Percentiles rank a stretch among this genome's conserved stretches.
These are phyloP conservation scores for Tanypteryx hageni DNA, from an alignment of 2,888 invertebrate genomes.

Conservation along the genomic window DNA sequence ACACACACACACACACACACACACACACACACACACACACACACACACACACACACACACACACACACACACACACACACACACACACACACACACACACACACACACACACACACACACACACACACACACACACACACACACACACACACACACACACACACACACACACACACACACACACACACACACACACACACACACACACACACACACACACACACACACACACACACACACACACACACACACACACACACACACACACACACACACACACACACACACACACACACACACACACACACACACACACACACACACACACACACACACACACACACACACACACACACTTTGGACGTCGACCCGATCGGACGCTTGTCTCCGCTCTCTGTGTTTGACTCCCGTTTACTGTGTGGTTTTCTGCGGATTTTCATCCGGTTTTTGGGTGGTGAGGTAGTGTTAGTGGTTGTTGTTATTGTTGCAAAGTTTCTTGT, in stretches of 20 bases:
- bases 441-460: too few species aligned
- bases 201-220: conserved; percentile 1
- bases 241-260: conserved; percentile 1
- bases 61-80: conserved; percentile 1
- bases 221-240: conserved; percentile 1
- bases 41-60: conserved; percentile 1
- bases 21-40: conserved; percentile 1
- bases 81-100: conserved; percentile 1
- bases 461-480: too few species aligned
- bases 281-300: conserved; percentile 1
- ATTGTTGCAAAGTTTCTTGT: too few species aligned
- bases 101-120: conserved; percentile 1
- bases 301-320: conserved; percentile 1
- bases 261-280: conserved; percentile 1
- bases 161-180: conserved; percentile 1
- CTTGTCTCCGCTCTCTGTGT: too few species aligned
- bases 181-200: conserved; percentile 1
- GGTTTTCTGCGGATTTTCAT: too few species aligned
- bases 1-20: conserved; percentile 1
- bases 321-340: conserved; percentile 1
- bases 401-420: too few species aligned
- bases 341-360: conserved; percentile 1
- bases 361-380: too few species aligned
- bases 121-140: conserved; percentile 1
- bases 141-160: conserved; percentile 1